Evolutionary conservation across 2,888 invertebrate genomes (phyloP).

Genomic region (Rhopalosiphum nymphaeae): DNA sequence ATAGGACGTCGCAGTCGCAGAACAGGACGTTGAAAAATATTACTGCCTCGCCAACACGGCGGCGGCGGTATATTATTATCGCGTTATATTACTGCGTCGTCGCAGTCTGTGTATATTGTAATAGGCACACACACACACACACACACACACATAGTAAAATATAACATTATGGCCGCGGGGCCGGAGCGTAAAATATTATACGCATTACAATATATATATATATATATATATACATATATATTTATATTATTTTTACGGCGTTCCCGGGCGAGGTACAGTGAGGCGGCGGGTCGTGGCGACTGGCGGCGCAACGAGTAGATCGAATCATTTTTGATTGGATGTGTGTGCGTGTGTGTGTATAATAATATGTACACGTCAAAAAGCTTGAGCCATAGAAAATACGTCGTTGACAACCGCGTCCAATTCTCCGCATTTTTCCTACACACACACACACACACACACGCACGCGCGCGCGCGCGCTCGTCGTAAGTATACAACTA

Average conservation of each 20-base stretch:
- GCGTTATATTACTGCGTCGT: constrained; percentile 19
- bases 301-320: constrained; percentile 43
- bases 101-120: not conserved
- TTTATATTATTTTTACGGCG: constrained; percentile 13
- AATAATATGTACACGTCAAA: constrained; percentile 47
- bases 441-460: constrained; percentile 15
- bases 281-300: not conserved
- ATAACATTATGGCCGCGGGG: not conserved
- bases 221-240: not conserved
- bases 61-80: not conserved
- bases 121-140: not conserved
- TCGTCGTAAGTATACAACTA: too few species aligned
- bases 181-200: constrained; percentile 38
- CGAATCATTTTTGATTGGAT: constrained; percentile 63
- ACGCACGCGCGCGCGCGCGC: too few species aligned
- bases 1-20: not conserved
- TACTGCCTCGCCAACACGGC: not conserved
- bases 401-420: constrained; percentile 59
- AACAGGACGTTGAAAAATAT: not conserved
- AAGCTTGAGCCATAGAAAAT: constrained; percentile 59
- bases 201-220: constrained; percentile 17
- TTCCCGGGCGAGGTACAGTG: not conserved
- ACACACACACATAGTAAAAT: not conserved
- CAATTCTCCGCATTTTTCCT: constrained; percentile 35
- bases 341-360: not conserved